Percentiles rank a stretch among this genome's conserved stretches.
These are phyloP conservation scores for Prunella fulvescens DNA, from an alignment of 2,113 vertebrate genomes.

Conservation along the genomic window DNA sequence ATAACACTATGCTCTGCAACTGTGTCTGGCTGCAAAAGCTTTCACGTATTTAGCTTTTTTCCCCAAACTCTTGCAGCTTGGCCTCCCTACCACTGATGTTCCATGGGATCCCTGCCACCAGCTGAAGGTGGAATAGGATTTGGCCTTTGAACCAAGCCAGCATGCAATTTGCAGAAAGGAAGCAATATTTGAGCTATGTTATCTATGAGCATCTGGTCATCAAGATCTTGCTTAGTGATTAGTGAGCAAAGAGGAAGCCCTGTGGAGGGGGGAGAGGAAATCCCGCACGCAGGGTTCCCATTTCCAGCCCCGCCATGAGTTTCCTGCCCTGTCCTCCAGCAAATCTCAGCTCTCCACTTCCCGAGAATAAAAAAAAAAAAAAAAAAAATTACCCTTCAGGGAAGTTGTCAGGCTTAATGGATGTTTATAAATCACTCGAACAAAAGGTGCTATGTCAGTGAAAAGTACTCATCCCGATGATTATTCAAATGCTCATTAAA, in stretches of 20 bases:
- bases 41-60: background rate
- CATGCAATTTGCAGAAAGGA: constrained; percentile 2
- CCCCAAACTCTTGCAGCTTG: background rate
- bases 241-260: background rate
- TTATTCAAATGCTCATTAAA: constrained; percentile 31
- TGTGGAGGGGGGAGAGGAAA: background rate
- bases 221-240: background rate
- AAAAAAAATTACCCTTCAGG: background rate
- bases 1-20: background rate
- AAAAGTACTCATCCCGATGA: background rate
- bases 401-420: constrained; percentile 28
- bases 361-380: background rate
- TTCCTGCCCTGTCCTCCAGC: background rate
- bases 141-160: constrained; percentile 38
- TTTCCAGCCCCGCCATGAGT: background rate
- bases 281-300: background rate
- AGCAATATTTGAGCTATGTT: constrained; percentile 32
- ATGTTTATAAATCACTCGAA: background rate
- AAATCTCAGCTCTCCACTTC: background rate
- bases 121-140: background rate
- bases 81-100: background rate
- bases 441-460: constrained; percentile 27
- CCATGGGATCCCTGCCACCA: fast-evolving
- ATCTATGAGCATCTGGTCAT: constrained; percentile 46
- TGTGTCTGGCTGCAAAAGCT: background rate